phyloP scores from a whole-genome alignment of 2,888 invertebrate genomes.

The Trachelus iudaicus region DNA sequence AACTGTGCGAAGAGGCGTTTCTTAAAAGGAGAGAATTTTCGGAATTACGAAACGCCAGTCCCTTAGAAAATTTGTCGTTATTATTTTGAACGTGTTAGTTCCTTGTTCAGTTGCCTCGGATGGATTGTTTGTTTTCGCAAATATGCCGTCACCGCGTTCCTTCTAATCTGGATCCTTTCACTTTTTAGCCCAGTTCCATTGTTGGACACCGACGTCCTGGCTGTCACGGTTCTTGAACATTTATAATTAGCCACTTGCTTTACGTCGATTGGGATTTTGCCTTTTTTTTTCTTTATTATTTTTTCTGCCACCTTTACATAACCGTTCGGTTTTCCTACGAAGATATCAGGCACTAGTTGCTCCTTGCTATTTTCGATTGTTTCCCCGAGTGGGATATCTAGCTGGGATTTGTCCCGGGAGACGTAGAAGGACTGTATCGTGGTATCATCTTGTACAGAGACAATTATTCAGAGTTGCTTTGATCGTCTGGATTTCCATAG shows the following conservation, averaged over 20 bases:
- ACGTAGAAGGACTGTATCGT: neutral
- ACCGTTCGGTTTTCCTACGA: no score
- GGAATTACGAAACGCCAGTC: neutral
- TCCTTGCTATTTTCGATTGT: neutral
- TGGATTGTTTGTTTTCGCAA: neutral
- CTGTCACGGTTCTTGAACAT: slow-evolving; percentile 32
- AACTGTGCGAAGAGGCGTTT: neutral
- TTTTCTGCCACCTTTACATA: neutral
- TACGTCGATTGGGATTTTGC: neutral
- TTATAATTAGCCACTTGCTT: slow-evolving; percentile 26
- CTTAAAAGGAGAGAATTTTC: neutral
- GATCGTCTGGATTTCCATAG: neutral
- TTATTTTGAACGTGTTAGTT: neutral
- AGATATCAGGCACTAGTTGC: neutral
- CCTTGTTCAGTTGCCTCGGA: neutral
- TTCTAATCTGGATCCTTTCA: slow-evolving; percentile 55
- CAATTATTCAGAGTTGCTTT: neutral
- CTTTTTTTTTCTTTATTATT: neutral
- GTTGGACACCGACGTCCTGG: slow-evolving; percentile 30
- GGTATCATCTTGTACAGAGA: neutral
- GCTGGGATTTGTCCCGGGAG: neutral
- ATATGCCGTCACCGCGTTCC: slow-evolving; percentile 26
- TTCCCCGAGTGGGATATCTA: neutral
- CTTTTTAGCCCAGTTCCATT: slow-evolving; percentile 61
- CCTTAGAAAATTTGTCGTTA: neutral